These are phyloP conservation scores for Macrophya annulata DNA, from an alignment of 2,888 invertebrate genomes.

Conservation along the genomic window DNA sequence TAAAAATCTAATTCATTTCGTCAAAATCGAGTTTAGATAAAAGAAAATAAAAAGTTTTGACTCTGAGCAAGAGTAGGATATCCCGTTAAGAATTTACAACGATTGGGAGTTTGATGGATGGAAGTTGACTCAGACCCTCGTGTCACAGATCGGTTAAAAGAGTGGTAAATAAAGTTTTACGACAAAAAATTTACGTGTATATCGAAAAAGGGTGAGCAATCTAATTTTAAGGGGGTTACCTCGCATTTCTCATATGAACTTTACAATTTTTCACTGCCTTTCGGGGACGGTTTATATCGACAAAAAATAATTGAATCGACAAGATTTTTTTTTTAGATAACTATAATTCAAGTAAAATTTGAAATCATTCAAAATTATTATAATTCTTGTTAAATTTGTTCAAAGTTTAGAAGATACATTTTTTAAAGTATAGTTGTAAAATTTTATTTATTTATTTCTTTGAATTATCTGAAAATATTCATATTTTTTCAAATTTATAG, in stretches of 20 bases:
- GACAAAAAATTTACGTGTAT: conserved; percentile 3
- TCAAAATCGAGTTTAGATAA: neutral
- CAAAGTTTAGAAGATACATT: too few relatives aligned
- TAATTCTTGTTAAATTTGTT: too few relatives aligned
- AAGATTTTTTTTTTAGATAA: too few relatives aligned
- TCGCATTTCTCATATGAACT: neutral
- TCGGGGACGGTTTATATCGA: neutral
- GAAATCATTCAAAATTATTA: too few relatives aligned
- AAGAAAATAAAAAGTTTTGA: neutral
- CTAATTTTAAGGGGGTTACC: neutral
- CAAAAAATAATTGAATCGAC: neutral
- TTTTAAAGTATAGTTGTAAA: too few relatives aligned
- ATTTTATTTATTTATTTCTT: too few relatives aligned
- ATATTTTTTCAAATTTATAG: neutral
- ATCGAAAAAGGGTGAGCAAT: neutral
- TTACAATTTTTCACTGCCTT: neutral
- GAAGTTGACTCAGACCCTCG: neutral
- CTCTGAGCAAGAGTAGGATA: neutral
- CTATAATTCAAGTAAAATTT: too few relatives aligned
- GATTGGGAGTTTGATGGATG: conserved; percentile 1
- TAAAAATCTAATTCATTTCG: too few relatives aligned
- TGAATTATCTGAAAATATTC: neutral
- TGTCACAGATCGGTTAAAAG: neutral
- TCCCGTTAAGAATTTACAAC: neutral
- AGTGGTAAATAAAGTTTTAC: conserved; percentile 10